Base-by-base conservation (phyloP, 2,888 invertebrate species). In the Tridacna crocea region DNA sequence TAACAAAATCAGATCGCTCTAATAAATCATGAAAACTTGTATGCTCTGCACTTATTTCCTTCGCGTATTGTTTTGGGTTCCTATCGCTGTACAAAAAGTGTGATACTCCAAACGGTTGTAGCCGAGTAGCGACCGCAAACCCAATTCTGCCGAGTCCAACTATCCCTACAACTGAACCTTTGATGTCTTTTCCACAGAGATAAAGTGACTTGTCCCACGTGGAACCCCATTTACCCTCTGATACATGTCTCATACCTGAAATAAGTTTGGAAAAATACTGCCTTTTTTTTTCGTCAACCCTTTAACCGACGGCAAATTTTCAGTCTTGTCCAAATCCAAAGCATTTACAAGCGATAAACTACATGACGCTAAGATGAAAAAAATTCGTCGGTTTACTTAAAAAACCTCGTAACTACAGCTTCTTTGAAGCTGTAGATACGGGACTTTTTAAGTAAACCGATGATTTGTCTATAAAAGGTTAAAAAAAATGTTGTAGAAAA, bases 181-280 rank as follows among this genome's bases (percentile, higher is more conserved):
- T 95, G 0, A 99, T 94, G 0, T 97, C 97, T 24, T 96, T 96
- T 0, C 99, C 99, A 83, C 97, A 97, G 97, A 98, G 97, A 97
- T 97, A 98, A 81, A 96, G 95, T 0, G 98, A 98, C 0, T 97
- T 96, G 55, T 80, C 87, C 88, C 89, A 89, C 0, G 98, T 98
- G 0, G 97, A 96, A 60, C 94, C 96, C 98, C 99, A 99, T 70
- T 96, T 97, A 0, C 98, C 98, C 82, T 96, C 96, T 12, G 85
- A 88, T 17, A 93, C 93, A 17, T 92, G 90, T 3, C 80, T 73
- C 15, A 91, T 81, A 66, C 90, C 94, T 94, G 77, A 46, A 75
- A 80, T 15, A 72, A 26, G 15, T 22, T 26, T 63, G 36, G 36
- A 8, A 36, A n/a, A 36, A 36, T 8, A 8, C 3, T 36, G 36